A percentile compares a stretch with the other conserved stretches of the same genome.
phyloP scores from a whole-genome alignment of 2,888 invertebrate species.

The Marasmarcha lunaedactyla region DNA sequence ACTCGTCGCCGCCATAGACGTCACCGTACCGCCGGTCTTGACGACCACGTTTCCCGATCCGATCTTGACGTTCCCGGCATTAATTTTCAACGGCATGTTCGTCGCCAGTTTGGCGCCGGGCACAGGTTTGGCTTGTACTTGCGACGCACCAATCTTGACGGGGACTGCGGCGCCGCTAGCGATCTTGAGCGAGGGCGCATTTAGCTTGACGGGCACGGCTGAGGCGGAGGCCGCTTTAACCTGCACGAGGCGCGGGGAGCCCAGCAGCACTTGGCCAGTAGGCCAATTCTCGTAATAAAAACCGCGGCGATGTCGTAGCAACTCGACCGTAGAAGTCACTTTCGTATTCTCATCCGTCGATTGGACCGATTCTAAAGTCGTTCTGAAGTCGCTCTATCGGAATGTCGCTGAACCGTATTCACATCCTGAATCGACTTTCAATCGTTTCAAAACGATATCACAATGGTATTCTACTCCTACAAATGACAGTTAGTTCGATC shows the following conservation, averaged over 20 bases:
- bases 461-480: too few relatives aligned
- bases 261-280: slow-evolving; percentile 13
- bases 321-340: too few relatives aligned
- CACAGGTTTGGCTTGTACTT: slow-evolving; percentile 48
- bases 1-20: slow-evolving; percentile 29
- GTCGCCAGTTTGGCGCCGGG: slow-evolving; percentile 44
- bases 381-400: too few relatives aligned
- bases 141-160: slow-evolving; percentile 48
- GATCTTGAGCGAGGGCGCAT: slow-evolving; percentile 44
- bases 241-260: slow-evolving; percentile 51
- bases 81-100: slow-evolving; percentile 47
- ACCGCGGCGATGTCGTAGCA: too few relatives aligned
- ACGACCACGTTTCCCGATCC: slow-evolving; percentile 57
- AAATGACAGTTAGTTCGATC: too few relatives aligned
- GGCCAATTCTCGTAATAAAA: too few relatives aligned
- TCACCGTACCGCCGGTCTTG: slow-evolving; percentile 43
- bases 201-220: slow-evolving; percentile 45
- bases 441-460: too few relatives aligned
- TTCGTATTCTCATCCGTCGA: too few relatives aligned
- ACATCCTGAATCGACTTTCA: too few relatives aligned
- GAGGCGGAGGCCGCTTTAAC: slow-evolving; percentile 47
- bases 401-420: too few relatives aligned
- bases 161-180: slow-evolving; percentile 45
- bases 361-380: too few relatives aligned
- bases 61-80: slow-evolving; percentile 58